Conservation (phyloP, 2,113 vertebrate species). For the Falco punctatus region DNA sequence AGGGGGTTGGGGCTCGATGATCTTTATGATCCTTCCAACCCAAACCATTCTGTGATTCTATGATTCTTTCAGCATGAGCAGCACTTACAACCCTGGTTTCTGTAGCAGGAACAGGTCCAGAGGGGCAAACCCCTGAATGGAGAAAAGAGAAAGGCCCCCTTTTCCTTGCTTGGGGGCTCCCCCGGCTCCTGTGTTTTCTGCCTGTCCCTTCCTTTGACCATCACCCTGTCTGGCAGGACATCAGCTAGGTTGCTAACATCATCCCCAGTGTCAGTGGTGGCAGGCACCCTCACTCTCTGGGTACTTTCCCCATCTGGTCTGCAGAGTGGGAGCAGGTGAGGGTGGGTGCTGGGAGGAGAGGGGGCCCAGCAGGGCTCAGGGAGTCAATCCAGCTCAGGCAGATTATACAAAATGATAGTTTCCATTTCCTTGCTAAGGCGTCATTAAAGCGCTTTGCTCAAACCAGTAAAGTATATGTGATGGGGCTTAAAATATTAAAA, state of each 20-base stretch:
- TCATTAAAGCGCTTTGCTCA: slow-evolving; percentile 15
- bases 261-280: accelerated
- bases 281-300: accelerated
- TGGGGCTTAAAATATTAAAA: slow-evolving; percentile 60
- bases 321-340: background rate
- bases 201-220: background rate
- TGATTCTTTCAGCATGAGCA: too few relatives aligned
- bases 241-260: accelerated
- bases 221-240: background rate
- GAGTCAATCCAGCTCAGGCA: slow-evolving; percentile 42
- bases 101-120: accelerated
- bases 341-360: background rate
- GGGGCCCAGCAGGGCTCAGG: background rate
- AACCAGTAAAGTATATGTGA: background rate
- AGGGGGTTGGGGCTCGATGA: too few relatives aligned
- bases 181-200: background rate
- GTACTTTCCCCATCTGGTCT: background rate
- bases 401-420: slow-evolving; percentile 35
- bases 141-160: background rate
- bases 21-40: too few relatives aligned
- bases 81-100: background rate
- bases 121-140: background rate
- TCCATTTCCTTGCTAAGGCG: background rate
- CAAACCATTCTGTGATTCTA: too few relatives aligned
- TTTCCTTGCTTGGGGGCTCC: background rate